Conservation (phyloP, 2,113 vertebrate species). For the Rhipidura dahli region DNA sequence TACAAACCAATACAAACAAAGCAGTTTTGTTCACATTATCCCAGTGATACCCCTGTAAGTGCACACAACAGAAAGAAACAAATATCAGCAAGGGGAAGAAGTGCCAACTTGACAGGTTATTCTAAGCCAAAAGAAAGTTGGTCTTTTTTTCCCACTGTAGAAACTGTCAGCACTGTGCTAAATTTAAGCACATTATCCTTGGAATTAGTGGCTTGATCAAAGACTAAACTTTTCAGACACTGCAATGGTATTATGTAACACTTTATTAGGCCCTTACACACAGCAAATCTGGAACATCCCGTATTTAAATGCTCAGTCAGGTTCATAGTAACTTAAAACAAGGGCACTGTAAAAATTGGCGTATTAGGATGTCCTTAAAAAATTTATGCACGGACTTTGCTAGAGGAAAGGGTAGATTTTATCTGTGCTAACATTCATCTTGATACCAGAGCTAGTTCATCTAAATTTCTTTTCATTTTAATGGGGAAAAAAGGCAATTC, state of each 20-base stretch:
- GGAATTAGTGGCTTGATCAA: slow-evolving; percentile 22
- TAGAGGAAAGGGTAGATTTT: not conserved
- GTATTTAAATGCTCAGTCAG: not conserved
- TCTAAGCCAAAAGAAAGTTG: not conserved
- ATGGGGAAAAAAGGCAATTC: not conserved
- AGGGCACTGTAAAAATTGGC: not conserved
- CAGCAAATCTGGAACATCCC: not conserved
- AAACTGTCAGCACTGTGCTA: not conserved
- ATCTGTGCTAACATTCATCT: not conserved
- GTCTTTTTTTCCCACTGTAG: not conserved
- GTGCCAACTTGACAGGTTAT: not conserved
- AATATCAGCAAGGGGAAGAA: not conserved
- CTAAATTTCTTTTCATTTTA: not conserved
- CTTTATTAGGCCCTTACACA: not conserved
- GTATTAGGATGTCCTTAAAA: not conserved
- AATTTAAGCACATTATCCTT: not conserved
- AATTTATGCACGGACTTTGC: not conserved
- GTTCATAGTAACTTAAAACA: not conserved
- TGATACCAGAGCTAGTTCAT: not conserved
- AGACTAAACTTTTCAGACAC: not conserved
- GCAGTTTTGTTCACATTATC: not conserved
- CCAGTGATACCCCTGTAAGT: not conserved
- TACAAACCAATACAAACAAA: not conserved
- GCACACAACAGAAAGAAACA: not conserved
- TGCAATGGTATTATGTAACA: not conserved